Evolutionary conservation across 2,113 vertebrate genomes (phyloP), one percentile per base, ranked within the genome.

Genomic region (Tachysurus vachellii): DNA sequence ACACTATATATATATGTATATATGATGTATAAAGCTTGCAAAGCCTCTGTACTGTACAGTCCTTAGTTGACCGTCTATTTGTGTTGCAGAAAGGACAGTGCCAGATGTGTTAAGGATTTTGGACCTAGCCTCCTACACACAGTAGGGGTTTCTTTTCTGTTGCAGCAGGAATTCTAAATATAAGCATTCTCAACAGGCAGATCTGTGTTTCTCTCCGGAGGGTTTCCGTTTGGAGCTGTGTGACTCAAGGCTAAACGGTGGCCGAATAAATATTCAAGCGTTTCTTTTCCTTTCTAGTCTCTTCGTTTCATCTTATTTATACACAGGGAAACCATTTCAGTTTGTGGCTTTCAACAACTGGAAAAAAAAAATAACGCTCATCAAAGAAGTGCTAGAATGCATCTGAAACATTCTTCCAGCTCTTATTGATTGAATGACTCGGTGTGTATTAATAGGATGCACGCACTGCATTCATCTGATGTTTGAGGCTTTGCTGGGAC

Each of bases 231-330:
- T 66, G 42, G 85, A 89, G 31, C 90, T 88, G 88, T 71, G 82
- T 83, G 86, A 91, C 66, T 57, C 42, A 21, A 83, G 79, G 88
- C 70, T 76, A 80, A 84, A 89, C 86, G 80, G 86, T 89, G 80
- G 87, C 87, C 82, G n/a, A 36, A 91, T 91, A 90, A 92, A 92
- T 91, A 92, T 88, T 89, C 85, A 85, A 87, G 86, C 86, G 68
- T 88, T 89, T 90, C 70, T 90, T 83, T 66, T 47, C 57, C 80
- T 82, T 64, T 82, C 59, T 85, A 80, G 77, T 89, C 64, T 64
- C 73, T 87, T 87, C 50, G 57, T 88, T 66, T 89, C 66, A 64
- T 82, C 70, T 90, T 91, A 83, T 89, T 90, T 88, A 64, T 8
- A 47, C 54, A 83, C 19, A 23, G 54, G 13, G 42, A n/a, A 88